phyloP scores from a whole-genome alignment of 2,888 invertebrate species.

The Chrysotoxum bicinctum region DNA sequence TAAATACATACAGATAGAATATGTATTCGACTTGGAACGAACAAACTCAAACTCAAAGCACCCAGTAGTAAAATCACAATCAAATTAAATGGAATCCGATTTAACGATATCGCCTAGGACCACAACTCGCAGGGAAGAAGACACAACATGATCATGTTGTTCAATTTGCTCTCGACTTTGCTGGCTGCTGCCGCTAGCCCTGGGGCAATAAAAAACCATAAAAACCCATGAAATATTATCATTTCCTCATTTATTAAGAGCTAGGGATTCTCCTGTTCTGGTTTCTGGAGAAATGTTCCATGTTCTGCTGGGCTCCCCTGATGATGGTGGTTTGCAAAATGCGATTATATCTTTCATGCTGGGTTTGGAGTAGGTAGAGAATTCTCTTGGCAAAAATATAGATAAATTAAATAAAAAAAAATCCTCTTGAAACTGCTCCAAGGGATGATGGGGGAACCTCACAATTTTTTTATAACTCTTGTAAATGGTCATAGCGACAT shows the following conservation, averaged over 20 bases:
- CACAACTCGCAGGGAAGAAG: not conserved
- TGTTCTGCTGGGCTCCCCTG: slow-evolving; percentile 4
- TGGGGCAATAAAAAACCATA: slow-evolving; percentile 55
- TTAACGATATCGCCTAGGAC: slow-evolving; percentile 25
- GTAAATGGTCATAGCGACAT: slow-evolving; percentile 65
- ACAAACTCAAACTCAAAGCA: slow-evolving; percentile 12
- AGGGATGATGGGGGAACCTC: slow-evolving; percentile 44
- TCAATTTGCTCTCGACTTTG: slow-evolving; percentile 15
- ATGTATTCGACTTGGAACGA: slow-evolving; percentile 17
- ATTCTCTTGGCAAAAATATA: slow-evolving; percentile 48
- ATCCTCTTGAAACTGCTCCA: slow-evolving; percentile 51
- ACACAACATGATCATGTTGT: slow-evolving; percentile 47
- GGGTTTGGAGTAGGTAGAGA: slow-evolving; percentile 20
- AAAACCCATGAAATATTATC: slow-evolving; percentile 60
- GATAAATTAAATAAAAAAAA: slow-evolving; percentile 31
- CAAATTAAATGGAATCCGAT: slow-evolving; percentile 66
- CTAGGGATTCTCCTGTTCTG: slow-evolving; percentile 14
- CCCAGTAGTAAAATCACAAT: slow-evolving; percentile 51
- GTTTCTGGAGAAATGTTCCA: slow-evolving; percentile 32
- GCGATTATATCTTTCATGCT: slow-evolving; percentile 45
- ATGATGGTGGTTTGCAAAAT: slow-evolving; percentile 42
- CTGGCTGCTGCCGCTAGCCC: not conserved
- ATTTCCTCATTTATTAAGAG: slow-evolving; percentile 65
- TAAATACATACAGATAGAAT: not conserved
- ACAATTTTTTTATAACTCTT: slow-evolving; percentile 30